phyloP scores from a whole-genome alignment of 2,797 vertebrate genomes.

The Rousettus madagascariensis region DNA sequence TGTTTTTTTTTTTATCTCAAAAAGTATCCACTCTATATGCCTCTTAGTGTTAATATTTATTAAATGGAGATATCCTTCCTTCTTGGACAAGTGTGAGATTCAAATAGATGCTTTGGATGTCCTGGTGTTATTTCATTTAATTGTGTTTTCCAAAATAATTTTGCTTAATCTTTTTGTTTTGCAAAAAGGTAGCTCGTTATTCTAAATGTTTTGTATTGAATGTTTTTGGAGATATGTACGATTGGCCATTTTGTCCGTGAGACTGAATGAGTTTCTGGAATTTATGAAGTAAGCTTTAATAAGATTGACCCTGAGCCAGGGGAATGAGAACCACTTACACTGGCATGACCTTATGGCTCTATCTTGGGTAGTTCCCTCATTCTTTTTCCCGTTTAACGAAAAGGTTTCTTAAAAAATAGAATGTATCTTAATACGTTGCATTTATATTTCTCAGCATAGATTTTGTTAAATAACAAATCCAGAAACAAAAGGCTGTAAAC shows the following conservation, averaged over 20 bases:
- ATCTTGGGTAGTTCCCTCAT: not conserved
- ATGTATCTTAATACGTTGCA: not conserved
- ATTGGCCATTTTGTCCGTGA: not conserved
- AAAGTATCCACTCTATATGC: not conserved
- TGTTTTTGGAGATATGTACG: not conserved
- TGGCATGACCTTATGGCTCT: not conserved
- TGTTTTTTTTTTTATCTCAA: not conserved
- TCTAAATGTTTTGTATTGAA: not conserved
- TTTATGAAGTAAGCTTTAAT: not conserved
- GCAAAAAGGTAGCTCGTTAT: not conserved
- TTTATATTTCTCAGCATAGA: not conserved
- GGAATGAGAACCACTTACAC: not conserved
- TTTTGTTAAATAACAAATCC: not conserved
- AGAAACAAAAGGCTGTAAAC: not conserved
- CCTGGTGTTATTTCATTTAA: not conserved
- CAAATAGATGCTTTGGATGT: not conserved
- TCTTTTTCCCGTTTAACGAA: not conserved
- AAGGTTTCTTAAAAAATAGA: not conserved
- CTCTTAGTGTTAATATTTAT: slow-evolving; percentile 24
- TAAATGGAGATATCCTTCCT: not conserved
- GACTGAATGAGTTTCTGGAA: not conserved
- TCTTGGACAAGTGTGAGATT: not conserved
- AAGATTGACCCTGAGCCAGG: not conserved
- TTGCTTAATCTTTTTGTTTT: not conserved
- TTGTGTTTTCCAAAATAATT: not conserved